A percentile compares a stretch with the other conserved stretches of the same genome.
These are phyloP conservation scores for Danio aesculapii DNA, from an alignment of 2,797 vertebrate species.

Conservation along the genomic window DNA sequence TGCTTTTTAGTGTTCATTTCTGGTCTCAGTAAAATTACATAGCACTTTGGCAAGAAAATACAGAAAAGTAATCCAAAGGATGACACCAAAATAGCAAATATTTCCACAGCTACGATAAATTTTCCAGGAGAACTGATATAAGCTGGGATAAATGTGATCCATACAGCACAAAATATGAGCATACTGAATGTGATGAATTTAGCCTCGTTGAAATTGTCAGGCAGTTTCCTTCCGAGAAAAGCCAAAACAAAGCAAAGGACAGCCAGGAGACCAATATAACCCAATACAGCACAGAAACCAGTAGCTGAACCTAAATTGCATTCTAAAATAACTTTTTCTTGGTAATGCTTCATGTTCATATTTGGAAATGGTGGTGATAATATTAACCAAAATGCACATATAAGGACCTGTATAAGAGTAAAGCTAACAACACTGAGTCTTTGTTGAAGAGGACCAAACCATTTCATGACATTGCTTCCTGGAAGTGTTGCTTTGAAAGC, in stretches of 20 bases:
- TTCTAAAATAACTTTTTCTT: background rate
- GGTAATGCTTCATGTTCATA: background rate
- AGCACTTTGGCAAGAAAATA: constrained; percentile 26
- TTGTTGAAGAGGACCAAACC: constrained; percentile 16
- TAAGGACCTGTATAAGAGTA: background rate
- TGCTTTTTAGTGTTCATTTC: background rate
- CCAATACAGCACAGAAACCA: background rate
- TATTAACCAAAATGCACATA: background rate
- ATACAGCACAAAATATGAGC: background rate
- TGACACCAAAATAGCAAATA: constrained; percentile 16
- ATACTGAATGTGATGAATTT: no score
- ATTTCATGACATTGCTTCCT: constrained; percentile 28
- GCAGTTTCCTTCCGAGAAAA: constrained; percentile 33
- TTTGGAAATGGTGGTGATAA: constrained; percentile 10
- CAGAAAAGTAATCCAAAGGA: constrained; percentile 44
- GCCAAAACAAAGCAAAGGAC: background rate
- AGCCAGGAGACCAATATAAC: background rate
- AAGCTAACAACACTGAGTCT: background rate
- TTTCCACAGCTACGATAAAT: background rate
- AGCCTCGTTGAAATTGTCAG: constrained; percentile 21
- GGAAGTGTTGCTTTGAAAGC: background rate
- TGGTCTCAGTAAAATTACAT: background rate
- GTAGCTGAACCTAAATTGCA: background rate
- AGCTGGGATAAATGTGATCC: background rate
- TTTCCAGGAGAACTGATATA: constrained; percentile 17